Evolutionary conservation across 2,888 invertebrate genomes (phyloP).

Genomic region (Eilema depressum): DNA sequence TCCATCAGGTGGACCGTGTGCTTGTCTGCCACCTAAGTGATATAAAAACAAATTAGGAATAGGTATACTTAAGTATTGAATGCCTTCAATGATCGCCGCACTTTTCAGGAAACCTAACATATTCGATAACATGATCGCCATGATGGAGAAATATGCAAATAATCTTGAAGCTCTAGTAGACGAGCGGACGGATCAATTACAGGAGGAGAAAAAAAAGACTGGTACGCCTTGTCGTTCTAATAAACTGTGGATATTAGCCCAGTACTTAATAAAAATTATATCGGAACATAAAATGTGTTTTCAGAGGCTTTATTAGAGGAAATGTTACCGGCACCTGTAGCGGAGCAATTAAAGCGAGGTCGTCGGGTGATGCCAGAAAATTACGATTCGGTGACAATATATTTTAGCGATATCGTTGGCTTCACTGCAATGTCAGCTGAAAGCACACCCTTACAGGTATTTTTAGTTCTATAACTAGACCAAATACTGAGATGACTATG

Average conservation of each 20-base stretch:
- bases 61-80: too few relatives aligned
- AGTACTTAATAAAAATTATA: conserved; percentile 4
- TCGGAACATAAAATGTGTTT: conserved; percentile 25
- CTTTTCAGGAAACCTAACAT: conserved; percentile 95
- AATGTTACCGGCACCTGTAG: conserved; percentile 96
- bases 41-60: too few relatives aligned
- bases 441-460: conserved; percentile 94
- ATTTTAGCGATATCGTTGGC: conserved; percentile 98
- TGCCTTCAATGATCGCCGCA: too few relatives aligned
- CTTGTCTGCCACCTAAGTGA: too few relatives aligned
- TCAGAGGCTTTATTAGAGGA: conserved; percentile 94
- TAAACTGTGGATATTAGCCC: neutral
- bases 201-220: conserved; percentile 98
- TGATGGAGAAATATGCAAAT: conserved; percentile 99
- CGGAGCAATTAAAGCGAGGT: conserved; percentile 96
- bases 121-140: conserved; percentile 98
- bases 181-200: conserved; percentile 96
- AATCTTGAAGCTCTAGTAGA: conserved; percentile 97
- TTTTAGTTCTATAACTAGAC: neutral
- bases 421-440: conserved; percentile 97
- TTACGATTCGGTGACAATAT: conserved; percentile 97
- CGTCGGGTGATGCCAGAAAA: conserved; percentile 96
- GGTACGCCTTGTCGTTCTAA: conserved; percentile 76
- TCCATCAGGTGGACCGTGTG: too few relatives aligned
- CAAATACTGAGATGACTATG: too few relatives aligned